Percentiles rank a stretch among this genome's conserved stretches.
Evolutionary conservation across 2,888 invertebrate species (phyloP).

Genomic region (Volucella inanis): DNA sequence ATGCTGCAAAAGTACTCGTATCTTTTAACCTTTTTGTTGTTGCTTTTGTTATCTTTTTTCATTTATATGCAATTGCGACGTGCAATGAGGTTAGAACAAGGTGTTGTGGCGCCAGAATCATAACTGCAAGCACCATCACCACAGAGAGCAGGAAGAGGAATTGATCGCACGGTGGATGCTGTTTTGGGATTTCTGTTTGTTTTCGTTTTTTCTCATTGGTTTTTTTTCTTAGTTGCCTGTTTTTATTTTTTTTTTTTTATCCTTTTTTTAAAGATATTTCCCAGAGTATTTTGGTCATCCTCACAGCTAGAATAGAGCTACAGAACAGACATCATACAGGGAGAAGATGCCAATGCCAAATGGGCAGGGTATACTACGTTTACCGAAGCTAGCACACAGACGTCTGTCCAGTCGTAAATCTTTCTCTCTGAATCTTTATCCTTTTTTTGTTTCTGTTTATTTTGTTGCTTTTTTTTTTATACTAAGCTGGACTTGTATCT

Average conservation of each 20-base stretch:
- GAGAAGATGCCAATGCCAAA: constrained; percentile 73
- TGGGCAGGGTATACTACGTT: constrained; percentile 71
- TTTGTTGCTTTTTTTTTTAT: constrained; percentile 36
- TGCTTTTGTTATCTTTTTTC: constrained; percentile 28
- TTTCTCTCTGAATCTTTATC: constrained; percentile 73
- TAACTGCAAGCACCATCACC: constrained; percentile 71
- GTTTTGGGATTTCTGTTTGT: constrained; percentile 68
- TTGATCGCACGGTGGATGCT: constrained; percentile 73
- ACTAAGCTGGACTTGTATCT: constrained; percentile 69
- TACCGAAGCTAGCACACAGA: constrained; percentile 70
- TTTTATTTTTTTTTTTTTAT: constrained; percentile 13
- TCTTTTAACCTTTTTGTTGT: constrained; percentile 22
- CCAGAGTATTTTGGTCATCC: constrained; percentile 71
- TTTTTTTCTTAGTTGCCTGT: constrained; percentile 3
- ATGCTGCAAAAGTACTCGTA: constrained; percentile 53
- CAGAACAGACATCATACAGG: constrained; percentile 64
- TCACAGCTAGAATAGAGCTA: constrained; percentile 52
- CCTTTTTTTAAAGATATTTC: constrained; percentile 60
- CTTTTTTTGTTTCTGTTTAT: constrained; percentile 43
- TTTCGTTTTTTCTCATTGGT: constrained; percentile 48
- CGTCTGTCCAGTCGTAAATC: constrained; percentile 75
- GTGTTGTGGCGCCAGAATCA: constrained; percentile 75
- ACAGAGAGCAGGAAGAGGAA: constrained; percentile 66
- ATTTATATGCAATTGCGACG: constrained; percentile 66
- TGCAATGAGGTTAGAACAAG: constrained; percentile 73